Base-by-base conservation (phyloP, 2,113 vertebrate species). In the Candoia aspera region DNA sequence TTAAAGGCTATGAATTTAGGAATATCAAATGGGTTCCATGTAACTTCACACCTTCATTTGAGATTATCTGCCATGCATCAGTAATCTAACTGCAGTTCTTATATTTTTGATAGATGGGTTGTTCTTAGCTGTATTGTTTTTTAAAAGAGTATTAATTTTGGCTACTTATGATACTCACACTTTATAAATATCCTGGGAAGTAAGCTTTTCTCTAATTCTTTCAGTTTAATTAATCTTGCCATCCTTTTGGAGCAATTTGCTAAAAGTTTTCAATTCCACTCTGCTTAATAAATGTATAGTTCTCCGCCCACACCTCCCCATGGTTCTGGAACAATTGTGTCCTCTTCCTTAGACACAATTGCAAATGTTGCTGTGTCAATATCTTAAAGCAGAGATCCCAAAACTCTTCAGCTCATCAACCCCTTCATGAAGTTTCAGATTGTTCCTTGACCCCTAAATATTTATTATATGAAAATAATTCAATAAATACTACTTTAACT, bases 21-120 rank as follows among this genome's bases (percentile, higher is more conserved):
- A 84, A 92, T 92, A 85, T 89, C 87, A 92, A 84, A 92, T 46
- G 62, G 79, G 73, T 89, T 85, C 87, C 54, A 21, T 89, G 73
- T 64, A 85, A 84, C 33, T 85, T 68, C 57, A 92, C 58, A 85
- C 85, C 79, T 84, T 89, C 37, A 10, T 85, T 57, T 85, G 87
- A 64, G 73, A 53, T 85, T 89, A 64, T 92, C 15, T 29, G 58
- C 17, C 49, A 85, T 42, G 10, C n/a, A 85, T 55, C n/a, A 5
- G 24, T 85, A 79, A 85, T n/a, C 79, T 85, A 92, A 89, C 15
- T 58, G 54, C 17, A 53, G 6, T 68, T 68, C 46, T 15, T 42
- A 59, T 84, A 59, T 42, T 0, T 86, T n/a, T 57, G 62, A 73
- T n/a, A 87, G 60, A 55, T 89, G 29, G 9, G 46, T 55, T 92